Base-by-base conservation (phyloP, 2,888 invertebrate species). In the Amphimallon solstitiale region DNA sequence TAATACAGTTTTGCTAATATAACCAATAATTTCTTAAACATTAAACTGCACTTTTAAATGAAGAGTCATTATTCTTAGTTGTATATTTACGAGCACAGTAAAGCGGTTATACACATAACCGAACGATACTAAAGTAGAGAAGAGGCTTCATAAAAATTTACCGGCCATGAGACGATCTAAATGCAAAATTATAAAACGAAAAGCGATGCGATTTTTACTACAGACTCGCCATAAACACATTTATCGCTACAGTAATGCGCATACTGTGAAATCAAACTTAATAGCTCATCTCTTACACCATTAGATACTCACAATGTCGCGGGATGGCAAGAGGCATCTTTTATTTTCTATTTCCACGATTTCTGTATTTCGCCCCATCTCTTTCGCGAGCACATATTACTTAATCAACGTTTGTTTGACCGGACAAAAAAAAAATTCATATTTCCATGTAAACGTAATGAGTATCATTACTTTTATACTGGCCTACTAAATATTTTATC, bases 401-500 rank as follows among this genome's bases (percentile, higher is more conserved):
- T 12, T 45, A 17, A 19, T 21, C 17, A 17, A 9, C 3, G 12
- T 17, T 45, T 21, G 45, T 10, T 21, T 21, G 45, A 21, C 21
- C 45, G 14, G 21, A 12, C 10, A 21, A 14, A 10, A 45, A 45
- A 6, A 14, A 45, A 17, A 17, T 45, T 45, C 45, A 10, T 17
- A 14, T 45, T 12, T 21, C 17, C 17, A 10, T 21, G 3, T 17
- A 45, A 15, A 43, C 23, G 51, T 29, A 52, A 52, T 52, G 52
- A 52, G 35, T 34, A 35, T 34, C 52, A 52, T 52, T 52, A 52
- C 29, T 52, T 52, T 52, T 52, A 52, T 52, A 52, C 35, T 12
- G 52, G 52, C 52, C 52, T 35, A 52, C 52, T 12, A 52, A 52
- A 52, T 35, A 35, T 29, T 52, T 52, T 29, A 52, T 29, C 52